phyloP scores from a whole-genome alignment of 2,113 vertebrate species.

The Vidua chalybeata region DNA sequence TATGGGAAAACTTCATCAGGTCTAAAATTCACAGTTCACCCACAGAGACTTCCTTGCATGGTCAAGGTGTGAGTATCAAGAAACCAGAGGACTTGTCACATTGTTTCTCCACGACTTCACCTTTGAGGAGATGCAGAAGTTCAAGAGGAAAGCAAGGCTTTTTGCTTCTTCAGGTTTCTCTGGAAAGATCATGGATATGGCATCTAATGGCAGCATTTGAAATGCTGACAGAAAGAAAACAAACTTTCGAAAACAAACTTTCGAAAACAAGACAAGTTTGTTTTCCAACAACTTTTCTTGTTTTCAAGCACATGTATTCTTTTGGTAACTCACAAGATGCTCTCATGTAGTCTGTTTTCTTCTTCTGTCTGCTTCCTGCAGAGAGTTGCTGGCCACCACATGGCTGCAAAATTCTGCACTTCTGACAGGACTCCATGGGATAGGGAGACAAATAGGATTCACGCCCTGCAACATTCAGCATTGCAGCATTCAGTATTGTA shows the following conservation, averaged over 20 bases:
- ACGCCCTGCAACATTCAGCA: background rate
- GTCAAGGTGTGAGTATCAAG: background rate
- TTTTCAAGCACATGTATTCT: background rate
- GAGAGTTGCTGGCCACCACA: background rate
- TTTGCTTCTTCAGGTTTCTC: background rate
- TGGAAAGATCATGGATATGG: background rate
- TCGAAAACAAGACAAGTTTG: background rate
- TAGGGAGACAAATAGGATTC: background rate
- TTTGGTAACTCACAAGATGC: background rate
- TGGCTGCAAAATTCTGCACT: background rate
- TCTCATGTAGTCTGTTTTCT: background rate
- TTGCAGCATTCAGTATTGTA: background rate
- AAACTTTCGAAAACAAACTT: background rate
- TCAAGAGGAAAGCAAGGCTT: background rate
- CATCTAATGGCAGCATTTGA: background rate
- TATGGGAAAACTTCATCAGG: background rate
- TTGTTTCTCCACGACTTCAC: background rate
- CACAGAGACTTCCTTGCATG: background rate
- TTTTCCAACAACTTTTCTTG: background rate
- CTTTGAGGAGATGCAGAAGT: background rate
- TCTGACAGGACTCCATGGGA: background rate
- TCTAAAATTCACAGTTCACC: background rate
- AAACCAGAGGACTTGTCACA: background rate
- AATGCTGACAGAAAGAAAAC: background rate
- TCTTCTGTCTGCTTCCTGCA: background rate